Percentiles rank a stretch among this genome's conserved stretches.
Conservation (phyloP, 2,797 vertebrate genomes). For the Sparus aurata region DNA sequence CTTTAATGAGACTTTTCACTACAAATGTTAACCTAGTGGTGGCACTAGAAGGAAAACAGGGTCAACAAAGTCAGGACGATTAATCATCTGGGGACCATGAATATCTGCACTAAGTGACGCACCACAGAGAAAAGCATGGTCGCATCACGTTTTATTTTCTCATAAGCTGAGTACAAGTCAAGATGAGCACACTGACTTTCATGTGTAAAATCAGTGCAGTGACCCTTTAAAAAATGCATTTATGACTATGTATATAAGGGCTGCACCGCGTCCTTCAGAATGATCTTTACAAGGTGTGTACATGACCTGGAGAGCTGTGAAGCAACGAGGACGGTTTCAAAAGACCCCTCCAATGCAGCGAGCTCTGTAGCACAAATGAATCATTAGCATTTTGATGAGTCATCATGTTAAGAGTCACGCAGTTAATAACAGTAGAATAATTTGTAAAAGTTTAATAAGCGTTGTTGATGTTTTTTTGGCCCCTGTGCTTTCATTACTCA, state of each 20-base stretch:
- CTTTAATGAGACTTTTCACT: background rate
- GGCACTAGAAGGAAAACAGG: background rate
- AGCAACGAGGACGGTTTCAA: conserved; percentile 8
- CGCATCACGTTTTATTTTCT: background rate
- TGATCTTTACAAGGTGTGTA: conserved; percentile 10
- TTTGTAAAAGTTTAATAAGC: conserved; percentile 29
- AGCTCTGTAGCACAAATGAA: background rate
- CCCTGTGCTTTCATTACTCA: conserved; percentile 36
- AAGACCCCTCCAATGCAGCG: background rate
- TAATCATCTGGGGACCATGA: background rate
- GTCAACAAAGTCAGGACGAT: background rate
- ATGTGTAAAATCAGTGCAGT: conserved; percentile 13
- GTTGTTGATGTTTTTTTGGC: conserved; percentile 18
- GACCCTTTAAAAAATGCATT: conserved; percentile 25
- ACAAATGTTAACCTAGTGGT: background rate
- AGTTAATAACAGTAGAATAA: background rate
- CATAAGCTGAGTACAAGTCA: background rate
- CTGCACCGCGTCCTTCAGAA: conserved; percentile 5
- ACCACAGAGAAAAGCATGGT: background rate
- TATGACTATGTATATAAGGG: conserved; percentile 5
- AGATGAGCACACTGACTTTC: conserved; percentile 15
- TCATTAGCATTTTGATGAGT: conserved; percentile 21
- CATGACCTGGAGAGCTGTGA: conserved; percentile 8
- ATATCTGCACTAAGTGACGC: background rate
- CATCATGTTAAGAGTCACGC: background rate